A percentile compares a stretch with the other conserved stretches of the same genome.
Conservation (phyloP, 2,888 invertebrate species). For the Sinhomidia bicolor region DNA sequence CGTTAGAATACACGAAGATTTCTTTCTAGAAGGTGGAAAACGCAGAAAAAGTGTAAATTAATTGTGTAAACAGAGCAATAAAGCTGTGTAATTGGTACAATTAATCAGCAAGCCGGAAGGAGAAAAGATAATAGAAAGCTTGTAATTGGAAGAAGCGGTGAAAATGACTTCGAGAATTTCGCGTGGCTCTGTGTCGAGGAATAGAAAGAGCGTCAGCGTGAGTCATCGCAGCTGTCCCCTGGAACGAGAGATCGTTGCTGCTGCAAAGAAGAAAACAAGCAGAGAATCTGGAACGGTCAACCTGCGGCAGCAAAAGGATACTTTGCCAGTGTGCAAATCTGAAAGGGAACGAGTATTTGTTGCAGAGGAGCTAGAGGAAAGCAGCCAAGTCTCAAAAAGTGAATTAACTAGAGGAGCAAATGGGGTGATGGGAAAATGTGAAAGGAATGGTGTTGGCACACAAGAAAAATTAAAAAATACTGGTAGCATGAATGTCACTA, state of each 20-base stretch:
- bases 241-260: neutral
- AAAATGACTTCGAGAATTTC: no score
- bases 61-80: no score
- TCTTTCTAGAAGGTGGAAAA: no score
- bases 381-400: neutral
- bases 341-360: neutral
- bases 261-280: neutral
- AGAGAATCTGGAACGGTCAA: neutral
- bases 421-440: neutral
- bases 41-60: no score
- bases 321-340: neutral
- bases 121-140: no score
- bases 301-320: no score
- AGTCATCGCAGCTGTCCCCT: neutral
- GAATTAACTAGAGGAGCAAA: neutral
- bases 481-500: neutral
- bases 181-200: no score
- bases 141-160: no score
- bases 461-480: neutral
- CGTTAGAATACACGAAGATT: no score
- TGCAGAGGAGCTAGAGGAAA: neutral
- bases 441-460: neutral
- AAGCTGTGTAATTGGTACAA: no score
- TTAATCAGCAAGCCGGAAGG: no score
- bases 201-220: neutral